These are phyloP conservation scores for Hydrophis major DNA, from an alignment of 2,797 vertebrate genomes.

Conservation along the genomic window DNA sequence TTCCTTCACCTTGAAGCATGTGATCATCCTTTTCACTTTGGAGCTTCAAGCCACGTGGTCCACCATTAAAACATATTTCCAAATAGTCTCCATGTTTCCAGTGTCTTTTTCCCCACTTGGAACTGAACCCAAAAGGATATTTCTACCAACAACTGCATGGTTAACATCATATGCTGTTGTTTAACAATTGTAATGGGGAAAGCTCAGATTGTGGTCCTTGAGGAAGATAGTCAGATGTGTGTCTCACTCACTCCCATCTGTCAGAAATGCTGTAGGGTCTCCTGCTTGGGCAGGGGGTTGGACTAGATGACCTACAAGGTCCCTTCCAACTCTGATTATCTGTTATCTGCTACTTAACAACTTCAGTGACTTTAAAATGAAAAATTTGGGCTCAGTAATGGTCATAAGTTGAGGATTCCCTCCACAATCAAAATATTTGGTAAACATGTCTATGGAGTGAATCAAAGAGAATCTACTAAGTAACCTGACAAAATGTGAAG, in stretches of 20 bases:
- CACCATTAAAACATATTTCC: no score
- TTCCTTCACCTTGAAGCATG: no score
- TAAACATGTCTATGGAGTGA: neutral
- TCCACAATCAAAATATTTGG: neutral
- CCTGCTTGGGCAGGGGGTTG: no score
- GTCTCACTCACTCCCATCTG: neutral
- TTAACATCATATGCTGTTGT: neutral
- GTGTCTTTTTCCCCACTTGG: no score
- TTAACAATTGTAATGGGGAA: neutral
- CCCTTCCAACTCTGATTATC: no score
- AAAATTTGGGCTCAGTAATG: neutral
- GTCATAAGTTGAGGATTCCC: neutral
- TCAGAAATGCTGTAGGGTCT: no score
- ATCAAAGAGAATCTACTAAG: neutral
- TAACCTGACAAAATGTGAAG: neutral
- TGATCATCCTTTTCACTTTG: no score
- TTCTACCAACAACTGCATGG: neutral
- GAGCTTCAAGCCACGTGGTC: no score
- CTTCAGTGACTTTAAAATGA: neutral
- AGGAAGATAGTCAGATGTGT: neutral
- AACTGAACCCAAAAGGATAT: no score
- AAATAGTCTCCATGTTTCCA: no score
- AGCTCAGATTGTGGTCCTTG: neutral
- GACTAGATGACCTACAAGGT: no score
- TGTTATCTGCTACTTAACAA: neutral